Percentiles rank a stretch among this genome's conserved stretches.
Conservation (phyloP, 37 sponge, comb jelly and placozoan species). For the Eunapius fragilis region DNA sequence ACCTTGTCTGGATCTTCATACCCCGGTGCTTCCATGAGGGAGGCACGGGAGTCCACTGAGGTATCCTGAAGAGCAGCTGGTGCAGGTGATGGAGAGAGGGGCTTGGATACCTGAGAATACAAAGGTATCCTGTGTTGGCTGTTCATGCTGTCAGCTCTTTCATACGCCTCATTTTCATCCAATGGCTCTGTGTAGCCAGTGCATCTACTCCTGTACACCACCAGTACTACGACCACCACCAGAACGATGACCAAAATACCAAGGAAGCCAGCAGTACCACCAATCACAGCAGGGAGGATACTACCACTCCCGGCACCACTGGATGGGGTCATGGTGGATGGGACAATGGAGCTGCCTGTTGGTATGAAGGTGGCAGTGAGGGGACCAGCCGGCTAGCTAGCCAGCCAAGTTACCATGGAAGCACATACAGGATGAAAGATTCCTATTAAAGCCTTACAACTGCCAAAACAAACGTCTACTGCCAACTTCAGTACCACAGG, state of each 20-base stretch:
- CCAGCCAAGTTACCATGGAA: background rate
- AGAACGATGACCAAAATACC: slow-evolving; percentile 49
- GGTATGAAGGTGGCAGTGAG: slow-evolving; percentile 4
- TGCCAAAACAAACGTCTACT: background rate
- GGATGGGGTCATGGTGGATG: background rate
- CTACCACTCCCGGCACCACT: background rate
- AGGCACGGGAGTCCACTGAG: slow-evolving; percentile 6
- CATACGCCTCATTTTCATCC: slow-evolving; percentile 37
- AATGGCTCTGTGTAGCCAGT: background rate
- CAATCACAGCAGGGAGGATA: slow-evolving; percentile 44
- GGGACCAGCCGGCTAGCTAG: background rate
- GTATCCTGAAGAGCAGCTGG: slow-evolving; percentile 27
- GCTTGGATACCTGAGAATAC: slow-evolving; percentile 27
- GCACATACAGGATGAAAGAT: slow-evolving; percentile 21
- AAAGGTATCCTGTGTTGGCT: slow-evolving; percentile 6
- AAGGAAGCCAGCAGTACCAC: slow-evolving; percentile 51
- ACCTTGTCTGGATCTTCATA: slow-evolving; percentile 51
- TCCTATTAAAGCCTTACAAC: slow-evolving; percentile 23
- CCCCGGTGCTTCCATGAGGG: slow-evolving; percentile 8
- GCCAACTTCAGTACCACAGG: background rate
- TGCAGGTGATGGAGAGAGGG: slow-evolving; percentile 36
- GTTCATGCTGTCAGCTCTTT: slow-evolving; percentile 4
- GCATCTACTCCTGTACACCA: slow-evolving; percentile 1
- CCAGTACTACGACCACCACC: slow-evolving; percentile 39
- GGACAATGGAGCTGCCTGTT: background rate